These are phyloP conservation scores for Heliconius cydno DNA, from an alignment of 2,888 invertebrate genomes.

Conservation along the genomic window DNA sequence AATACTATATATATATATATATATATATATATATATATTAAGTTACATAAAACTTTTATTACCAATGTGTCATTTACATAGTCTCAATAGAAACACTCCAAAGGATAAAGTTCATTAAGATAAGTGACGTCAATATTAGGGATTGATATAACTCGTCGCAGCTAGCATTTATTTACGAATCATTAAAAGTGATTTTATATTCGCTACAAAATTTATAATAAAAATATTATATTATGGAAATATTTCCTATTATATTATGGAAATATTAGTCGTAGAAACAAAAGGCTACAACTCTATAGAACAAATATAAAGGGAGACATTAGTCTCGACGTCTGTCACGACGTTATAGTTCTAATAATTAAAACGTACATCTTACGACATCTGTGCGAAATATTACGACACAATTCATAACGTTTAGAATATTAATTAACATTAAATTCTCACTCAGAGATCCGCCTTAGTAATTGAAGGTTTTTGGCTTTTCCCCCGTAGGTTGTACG, in stretches of 20 bases:
- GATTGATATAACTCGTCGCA: slow-evolving; percentile 30
- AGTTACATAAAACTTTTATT: background rate
- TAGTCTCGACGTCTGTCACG: slow-evolving; percentile 14
- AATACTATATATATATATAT: background rate
- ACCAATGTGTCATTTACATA: background rate
- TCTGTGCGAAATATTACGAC: slow-evolving; percentile 37
- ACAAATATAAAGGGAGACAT: slow-evolving; percentile 16
- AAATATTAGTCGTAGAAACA: background rate
- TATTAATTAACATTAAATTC: slow-evolving; percentile 45
- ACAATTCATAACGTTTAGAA: slow-evolving; percentile 36
- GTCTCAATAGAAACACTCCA: slow-evolving; percentile 12
- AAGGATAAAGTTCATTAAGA: slow-evolving; percentile 28
- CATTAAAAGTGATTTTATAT: slow-evolving; percentile 25
- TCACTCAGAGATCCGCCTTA: slow-evolving; percentile 21
- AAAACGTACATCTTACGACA: slow-evolving; percentile 38
- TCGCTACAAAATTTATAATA: background rate
- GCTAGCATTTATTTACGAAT: slow-evolving; percentile 9
- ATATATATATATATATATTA: no score
- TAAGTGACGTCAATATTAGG: slow-evolving; percentile 17
- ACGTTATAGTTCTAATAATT: slow-evolving; percentile 33
- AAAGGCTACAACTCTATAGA: background rate
- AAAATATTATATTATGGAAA: background rate
- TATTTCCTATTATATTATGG: background rate
- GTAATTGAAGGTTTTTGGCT: slow-evolving; percentile 59
- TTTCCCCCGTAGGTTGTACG: slow-evolving; percentile 72